These are phyloP conservation scores for Eublepharis macularius DNA, from an alignment of 2,113 vertebrate species.

Conservation along the genomic window DNA sequence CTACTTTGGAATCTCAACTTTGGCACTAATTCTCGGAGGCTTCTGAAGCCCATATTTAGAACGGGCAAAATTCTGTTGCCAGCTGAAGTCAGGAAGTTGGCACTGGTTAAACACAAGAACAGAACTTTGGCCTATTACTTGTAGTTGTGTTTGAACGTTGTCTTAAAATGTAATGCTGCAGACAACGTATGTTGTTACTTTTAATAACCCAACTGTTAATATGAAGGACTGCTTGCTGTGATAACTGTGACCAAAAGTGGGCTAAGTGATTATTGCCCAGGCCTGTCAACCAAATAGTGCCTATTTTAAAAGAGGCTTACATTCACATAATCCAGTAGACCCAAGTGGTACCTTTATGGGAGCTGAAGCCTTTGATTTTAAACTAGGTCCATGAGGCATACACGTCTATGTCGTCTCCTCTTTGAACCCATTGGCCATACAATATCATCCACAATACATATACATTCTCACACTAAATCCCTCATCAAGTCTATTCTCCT, in stretches of 20 bases:
- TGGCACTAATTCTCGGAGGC: background rate
- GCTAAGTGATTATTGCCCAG: conserved; percentile 64
- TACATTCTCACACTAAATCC: conserved; percentile 40
- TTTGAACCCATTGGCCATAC: conserved; percentile 21
- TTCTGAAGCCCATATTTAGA: background rate
- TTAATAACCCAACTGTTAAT: conserved; percentile 35
- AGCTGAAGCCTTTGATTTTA: conserved; percentile 59
- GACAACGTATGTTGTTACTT: conserved; percentile 1
- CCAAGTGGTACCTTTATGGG: conserved; percentile 59
- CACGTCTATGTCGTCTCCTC: conserved; percentile 20
- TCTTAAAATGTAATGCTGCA: conserved; percentile 15
- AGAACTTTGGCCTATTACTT: conserved; percentile 25
- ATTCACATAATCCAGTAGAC: conserved; percentile 68
- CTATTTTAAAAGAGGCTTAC: conserved; percentile 61
- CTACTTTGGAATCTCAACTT: background rate
- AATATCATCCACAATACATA: conserved; percentile 43
- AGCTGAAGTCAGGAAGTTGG: conserved; percentile 35
- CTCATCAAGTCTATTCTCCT: conserved; percentile 36
- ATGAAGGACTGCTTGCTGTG: conserved; percentile 24
- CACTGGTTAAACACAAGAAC: conserved; percentile 25
- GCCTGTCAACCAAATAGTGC: conserved; percentile 61
- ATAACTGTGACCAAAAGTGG: conserved; percentile 40
- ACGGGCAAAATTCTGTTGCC: conserved; percentile 38
- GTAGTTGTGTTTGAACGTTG: background rate
- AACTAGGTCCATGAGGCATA: conserved; percentile 36